A percentile compares a stretch with the other conserved stretches of the same genome.
Evolutionary conservation across 2,113 vertebrate species (phyloP).

Genomic region (Rissa tridactyla): DNA sequence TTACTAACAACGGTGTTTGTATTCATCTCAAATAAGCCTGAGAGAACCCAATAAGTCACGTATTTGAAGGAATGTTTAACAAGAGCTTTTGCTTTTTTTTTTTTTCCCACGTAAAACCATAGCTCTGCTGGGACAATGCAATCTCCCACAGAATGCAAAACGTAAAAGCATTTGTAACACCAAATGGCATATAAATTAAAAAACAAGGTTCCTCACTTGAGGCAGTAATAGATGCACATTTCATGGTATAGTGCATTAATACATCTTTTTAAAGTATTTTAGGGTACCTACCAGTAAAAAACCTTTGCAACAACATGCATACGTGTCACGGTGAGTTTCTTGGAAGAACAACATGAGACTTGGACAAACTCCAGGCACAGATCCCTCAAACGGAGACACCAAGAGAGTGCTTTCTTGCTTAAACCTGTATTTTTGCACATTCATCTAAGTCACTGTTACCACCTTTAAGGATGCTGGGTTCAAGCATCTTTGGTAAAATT

Average conservation of each 20-base stretch:
- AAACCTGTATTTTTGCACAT: not conserved
- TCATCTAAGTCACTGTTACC: not conserved
- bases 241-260: not conserved
- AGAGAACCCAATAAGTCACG: not conserved
- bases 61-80: not conserved
- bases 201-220: not conserved
- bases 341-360: not conserved
- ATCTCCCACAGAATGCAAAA: not conserved
- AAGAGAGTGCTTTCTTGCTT: not conserved
- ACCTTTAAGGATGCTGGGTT: not conserved
- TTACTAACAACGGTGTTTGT: not conserved
- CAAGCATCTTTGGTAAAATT: not conserved
- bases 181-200: not conserved
- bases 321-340: rapidly evolving
- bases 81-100: not conserved
- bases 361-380: not conserved
- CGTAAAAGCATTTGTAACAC: not conserved
- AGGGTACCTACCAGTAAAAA: not conserved
- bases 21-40: not conserved
- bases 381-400: not conserved
- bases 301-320: not conserved
- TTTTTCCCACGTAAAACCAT: not conserved
- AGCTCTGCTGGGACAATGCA: not conserved
- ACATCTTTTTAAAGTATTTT: not conserved
- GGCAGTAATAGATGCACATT: not conserved